Conservation (phyloP, 2,797 vertebrate genomes). For the Todus mexicanus region DNA sequence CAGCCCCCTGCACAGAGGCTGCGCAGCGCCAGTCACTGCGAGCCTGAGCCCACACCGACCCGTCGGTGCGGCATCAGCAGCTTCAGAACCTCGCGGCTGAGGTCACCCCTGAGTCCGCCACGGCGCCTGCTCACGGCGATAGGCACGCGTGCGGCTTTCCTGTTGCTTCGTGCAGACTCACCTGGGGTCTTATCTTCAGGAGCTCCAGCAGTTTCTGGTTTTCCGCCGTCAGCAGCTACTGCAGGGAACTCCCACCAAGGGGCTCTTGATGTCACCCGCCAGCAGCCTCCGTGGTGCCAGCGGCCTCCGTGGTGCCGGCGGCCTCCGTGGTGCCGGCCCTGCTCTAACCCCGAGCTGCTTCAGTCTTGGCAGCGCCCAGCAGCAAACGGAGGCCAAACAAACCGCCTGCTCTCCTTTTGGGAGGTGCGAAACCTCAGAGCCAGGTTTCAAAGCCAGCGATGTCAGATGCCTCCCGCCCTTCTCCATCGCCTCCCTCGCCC, state of each 20-base stretch:
- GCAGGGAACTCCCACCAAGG: neutral
- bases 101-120: neutral
- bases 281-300: neutral
- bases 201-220: neutral
- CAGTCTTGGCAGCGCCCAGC: neutral
- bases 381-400: neutral
- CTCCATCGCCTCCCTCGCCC: neutral
- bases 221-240: neutral
- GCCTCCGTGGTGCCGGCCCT: neutral
- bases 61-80: neutral
- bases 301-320: neutral
- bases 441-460: neutral
- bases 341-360: neutral
- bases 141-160: neutral
- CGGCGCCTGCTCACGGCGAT: neutral
- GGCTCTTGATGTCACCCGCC: neutral
- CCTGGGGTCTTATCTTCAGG: neutral
- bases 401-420: neutral
- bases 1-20: neutral
- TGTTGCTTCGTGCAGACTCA: neutral
- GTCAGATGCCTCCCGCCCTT: neutral
- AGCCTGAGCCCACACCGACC: neutral
- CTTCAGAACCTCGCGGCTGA: rapidly evolving
- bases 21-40: neutral
- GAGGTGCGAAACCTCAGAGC: neutral